Base-by-base conservation (phyloP, 2,888 invertebrate genomes). In the Euzophera pinguis region DNA sequence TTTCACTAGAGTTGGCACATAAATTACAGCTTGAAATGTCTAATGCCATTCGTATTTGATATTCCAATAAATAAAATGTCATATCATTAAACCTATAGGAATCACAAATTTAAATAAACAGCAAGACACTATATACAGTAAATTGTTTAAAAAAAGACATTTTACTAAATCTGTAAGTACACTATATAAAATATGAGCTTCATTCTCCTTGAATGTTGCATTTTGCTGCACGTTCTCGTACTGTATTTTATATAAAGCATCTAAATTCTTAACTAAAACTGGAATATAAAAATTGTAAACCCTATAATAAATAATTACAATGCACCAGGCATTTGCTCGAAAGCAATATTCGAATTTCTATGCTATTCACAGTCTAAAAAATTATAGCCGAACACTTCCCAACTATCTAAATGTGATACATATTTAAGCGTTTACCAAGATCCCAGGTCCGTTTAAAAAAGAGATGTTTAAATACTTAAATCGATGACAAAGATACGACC, bases 1-100 rank as follows among this genome's bases (percentile, higher is more conserved):
- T 73, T 82, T 78, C 60, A 71, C 81, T 84, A 85, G 67, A 62
- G 71, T 86, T 86, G 86, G 87, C 85, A 86, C 84, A 75, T 69
- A 57, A 62, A 65, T 70, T 71, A 67, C 65, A 61, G 61, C 65
- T 63, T 65, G 62, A 59, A 63, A 60, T 62, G 66, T 72, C 78
- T 80, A 77, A 62, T 60, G 58, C 58, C 58, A 61, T 60, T 62
- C 62, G 58, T 58, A 64, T 60, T 32, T 57, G 54, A 56, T 38
- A 55, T 57, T 50, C 56, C 60, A 62, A 62, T 61, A 62, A 64
- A 61, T 60, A 48, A 60, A 32, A 22, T 22, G 5, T 55, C 56
- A 53, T 57, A 47, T 61, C 63, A 43, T 14, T 6, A 10, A 35
- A 35, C 16, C 62, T 63, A 39, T 60, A 60, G 60, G 58, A 60